Conservation (phyloP, 2,113 vertebrate genomes). For the Nymphicus hollandicus region DNA sequence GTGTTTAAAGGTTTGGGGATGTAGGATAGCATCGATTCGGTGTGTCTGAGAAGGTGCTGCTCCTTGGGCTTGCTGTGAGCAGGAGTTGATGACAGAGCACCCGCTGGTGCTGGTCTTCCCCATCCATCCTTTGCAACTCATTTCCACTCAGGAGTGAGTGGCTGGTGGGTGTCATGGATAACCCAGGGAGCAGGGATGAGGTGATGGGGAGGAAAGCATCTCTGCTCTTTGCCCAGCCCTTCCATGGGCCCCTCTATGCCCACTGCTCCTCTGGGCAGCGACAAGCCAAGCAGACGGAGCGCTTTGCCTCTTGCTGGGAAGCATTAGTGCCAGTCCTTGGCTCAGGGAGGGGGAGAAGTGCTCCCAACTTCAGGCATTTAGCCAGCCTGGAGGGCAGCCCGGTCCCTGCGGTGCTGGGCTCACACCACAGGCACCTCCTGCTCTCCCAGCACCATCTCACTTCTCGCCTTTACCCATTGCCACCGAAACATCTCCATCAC, state of each 20-base stretch:
- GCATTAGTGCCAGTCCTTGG: neutral
- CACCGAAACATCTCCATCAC: fast-evolving
- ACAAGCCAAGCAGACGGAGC: neutral
- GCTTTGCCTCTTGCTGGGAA: neutral
- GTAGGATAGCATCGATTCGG: conserved; percentile 20
- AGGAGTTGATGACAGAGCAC: neutral
- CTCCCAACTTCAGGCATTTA: neutral
- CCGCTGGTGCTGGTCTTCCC: neutral
- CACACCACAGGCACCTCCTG: fast-evolving
- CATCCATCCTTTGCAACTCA: fast-evolving
- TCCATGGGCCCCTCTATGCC: fast-evolving
- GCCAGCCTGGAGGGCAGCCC: neutral
- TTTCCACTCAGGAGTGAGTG: fast-evolving
- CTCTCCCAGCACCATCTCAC: fast-evolving
- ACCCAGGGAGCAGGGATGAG: neutral
- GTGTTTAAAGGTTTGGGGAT: neutral
- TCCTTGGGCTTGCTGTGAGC: neutral
- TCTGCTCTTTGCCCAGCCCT: neutral
- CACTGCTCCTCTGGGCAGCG: neutral
- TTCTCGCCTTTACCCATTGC: fast-evolving
- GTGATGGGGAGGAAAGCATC: neutral
- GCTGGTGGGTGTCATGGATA: fast-evolving
- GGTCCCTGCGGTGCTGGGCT: neutral
- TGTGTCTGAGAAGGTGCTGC: neutral
- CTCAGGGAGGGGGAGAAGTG: neutral